Conservation (phyloP, 92 coral and sea anemone species). For the Ricordea florida region DNA sequence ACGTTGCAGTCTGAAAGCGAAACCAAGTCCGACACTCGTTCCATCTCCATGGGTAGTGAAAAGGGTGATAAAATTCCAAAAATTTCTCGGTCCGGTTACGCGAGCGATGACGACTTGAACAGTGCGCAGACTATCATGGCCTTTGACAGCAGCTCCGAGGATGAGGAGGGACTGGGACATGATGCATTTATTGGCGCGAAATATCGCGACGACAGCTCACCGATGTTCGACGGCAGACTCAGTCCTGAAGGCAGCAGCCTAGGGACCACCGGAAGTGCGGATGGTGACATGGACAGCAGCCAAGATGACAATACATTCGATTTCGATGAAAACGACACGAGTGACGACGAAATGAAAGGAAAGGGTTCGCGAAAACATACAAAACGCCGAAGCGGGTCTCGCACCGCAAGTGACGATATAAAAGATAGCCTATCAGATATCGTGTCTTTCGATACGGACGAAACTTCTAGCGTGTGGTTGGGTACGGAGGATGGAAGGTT, state of each 20-base stretch:
- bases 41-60: slow-evolving; percentile 65
- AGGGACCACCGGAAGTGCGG: slow-evolving; percentile 88
- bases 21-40: slow-evolving; percentile 68
- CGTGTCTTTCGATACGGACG: slow-evolving; percentile 77
- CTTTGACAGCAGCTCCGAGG: slow-evolving; percentile 97
- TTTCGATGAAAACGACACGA: slow-evolving; percentile 77
- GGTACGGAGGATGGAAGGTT: slow-evolving; percentile 99
- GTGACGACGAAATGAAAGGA: slow-evolving; percentile 86
- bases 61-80: slow-evolving; percentile 59
- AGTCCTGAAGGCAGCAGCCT: slow-evolving; percentile 99
- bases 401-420: slow-evolving; percentile 57
- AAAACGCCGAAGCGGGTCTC: slow-evolving; percentile 61
- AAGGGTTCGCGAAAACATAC: slow-evolving; percentile 78
- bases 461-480: slow-evolving; percentile 91
- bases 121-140: slow-evolving; percentile 92
- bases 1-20: slow-evolving; percentile 70
- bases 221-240: slow-evolving; percentile 87
- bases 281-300: slow-evolving; percentile 86
- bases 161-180: slow-evolving; percentile 88
- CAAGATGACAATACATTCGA: slow-evolving; percentile 77
- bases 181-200: slow-evolving; percentile 74
- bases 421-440: slow-evolving; percentile 77
- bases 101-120: slow-evolving; percentile 84
- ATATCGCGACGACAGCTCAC: slow-evolving; percentile 78
- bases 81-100: slow-evolving; percentile 70